These are phyloP conservation scores for Piscicola geometra DNA, from an alignment of 2,888 invertebrate genomes.

Conservation along the genomic window DNA sequence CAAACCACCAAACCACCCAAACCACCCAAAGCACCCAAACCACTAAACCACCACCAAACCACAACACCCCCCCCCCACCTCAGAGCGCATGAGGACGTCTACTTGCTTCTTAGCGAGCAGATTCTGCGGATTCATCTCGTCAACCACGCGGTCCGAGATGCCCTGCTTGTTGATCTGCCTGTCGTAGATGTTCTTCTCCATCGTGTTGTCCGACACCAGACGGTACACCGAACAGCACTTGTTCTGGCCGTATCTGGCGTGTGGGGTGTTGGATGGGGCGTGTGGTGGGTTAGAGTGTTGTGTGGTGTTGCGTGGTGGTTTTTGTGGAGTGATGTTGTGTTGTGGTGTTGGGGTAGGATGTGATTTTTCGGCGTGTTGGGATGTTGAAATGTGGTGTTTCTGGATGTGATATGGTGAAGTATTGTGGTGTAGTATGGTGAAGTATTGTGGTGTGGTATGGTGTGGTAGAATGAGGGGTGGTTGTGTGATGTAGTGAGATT, in stretches of 20 bases:
- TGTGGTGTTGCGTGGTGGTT: too few species aligned
- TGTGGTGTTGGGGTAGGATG: too few species aligned
- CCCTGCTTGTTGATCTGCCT: conserved; percentile 96
- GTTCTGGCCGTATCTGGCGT: conserved; percentile 82
- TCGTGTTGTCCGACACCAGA: conserved; percentile 89
- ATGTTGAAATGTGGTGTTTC: too few species aligned
- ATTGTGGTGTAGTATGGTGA: too few species aligned
- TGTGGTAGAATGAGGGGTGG: too few species aligned
- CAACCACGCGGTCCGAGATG: conserved; percentile 95
- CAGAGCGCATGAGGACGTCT: conserved; percentile 73
- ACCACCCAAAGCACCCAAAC: not conserved
- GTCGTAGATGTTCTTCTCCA: conserved; percentile 97
- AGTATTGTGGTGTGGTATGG: too few species aligned
- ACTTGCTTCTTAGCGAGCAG: conserved; percentile 58
- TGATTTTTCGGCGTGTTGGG: too few species aligned
- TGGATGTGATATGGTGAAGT: too few species aligned
- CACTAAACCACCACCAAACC: conserved; percentile 6
- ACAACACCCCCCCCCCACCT: conserved; percentile 58
- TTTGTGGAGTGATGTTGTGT: too few species aligned
- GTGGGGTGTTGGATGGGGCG: too few species aligned
- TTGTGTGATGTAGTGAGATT: too few species aligned
- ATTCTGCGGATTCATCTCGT: conserved; percentile 94
- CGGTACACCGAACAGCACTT: conserved; percentile 93
- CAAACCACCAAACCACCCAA: not conserved
- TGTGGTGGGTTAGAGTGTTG: too few species aligned